Evolutionary conservation across 2,113 vertebrate genomes (phyloP).

Genomic region (Paradoxurus hermaphroditus): DNA sequence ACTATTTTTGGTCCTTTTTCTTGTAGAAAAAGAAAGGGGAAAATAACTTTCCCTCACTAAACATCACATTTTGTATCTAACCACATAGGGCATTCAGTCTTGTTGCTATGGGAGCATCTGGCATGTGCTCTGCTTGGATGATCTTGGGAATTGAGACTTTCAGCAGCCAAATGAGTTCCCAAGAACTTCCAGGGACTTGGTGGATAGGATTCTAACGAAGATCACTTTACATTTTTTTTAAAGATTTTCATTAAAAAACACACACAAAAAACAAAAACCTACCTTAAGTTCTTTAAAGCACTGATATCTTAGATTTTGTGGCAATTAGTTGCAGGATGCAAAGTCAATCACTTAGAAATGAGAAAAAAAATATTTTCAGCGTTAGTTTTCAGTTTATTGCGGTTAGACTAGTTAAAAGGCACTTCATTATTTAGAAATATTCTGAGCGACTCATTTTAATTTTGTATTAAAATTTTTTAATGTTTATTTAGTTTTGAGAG

Average conservation of each 20-base stretch:
- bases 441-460: background rate
- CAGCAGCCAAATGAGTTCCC: background rate
- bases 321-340: background rate
- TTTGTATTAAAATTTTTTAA: no score
- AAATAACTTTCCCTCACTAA: background rate
- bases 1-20: background rate
- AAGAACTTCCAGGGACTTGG: background rate
- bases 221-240: conserved; percentile 14
- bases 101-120: background rate
- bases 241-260: background rate
- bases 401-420: background rate
- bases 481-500: no score
- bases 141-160: conserved; percentile 36
- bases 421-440: background rate
- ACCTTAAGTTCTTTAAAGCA: background rate
- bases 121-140: background rate
- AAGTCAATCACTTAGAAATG: background rate
- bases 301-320: background rate
- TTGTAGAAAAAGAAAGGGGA: background rate
- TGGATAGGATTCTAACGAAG: conserved; percentile 13
- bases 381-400: background rate
- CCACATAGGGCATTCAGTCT: background rate
- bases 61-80: conserved; percentile 13
- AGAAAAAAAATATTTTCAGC: background rate
- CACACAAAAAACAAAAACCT: background rate